These are phyloP conservation scores for Tauraco erythrolophus DNA, from an alignment of 2,113 vertebrate species.

Conservation along the genomic window DNA sequence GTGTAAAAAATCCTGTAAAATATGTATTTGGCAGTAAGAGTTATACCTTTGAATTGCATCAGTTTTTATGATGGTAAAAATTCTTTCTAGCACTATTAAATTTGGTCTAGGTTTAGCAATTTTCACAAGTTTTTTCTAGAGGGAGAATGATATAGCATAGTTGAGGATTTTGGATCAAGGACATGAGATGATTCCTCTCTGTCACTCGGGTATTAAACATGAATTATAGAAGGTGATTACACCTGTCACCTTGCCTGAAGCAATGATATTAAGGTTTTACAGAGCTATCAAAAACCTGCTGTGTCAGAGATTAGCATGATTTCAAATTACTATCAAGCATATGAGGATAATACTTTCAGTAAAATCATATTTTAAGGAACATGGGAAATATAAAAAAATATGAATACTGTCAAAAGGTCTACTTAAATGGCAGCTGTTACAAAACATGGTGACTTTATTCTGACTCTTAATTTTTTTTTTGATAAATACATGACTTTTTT, in stretches of 20 bases:
- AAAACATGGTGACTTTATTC: background rate
- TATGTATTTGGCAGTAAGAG: background rate
- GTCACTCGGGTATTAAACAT: slow-evolving; percentile 88
- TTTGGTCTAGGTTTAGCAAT: slow-evolving; percentile 10
- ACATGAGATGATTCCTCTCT: slow-evolving; percentile 69
- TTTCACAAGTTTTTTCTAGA: slow-evolving; percentile 50
- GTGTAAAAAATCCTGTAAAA: background rate
- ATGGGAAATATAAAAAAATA: background rate
- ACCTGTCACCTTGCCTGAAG: slow-evolving; percentile 89
- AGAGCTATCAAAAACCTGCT: slow-evolving; percentile 84
- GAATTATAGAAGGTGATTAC: slow-evolving; percentile 87
- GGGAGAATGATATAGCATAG: background rate
- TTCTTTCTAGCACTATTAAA: background rate
- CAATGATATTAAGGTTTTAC: slow-evolving; percentile 85
- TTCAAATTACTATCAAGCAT: slow-evolving; percentile 73
- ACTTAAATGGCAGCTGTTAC: background rate
- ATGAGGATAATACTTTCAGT: slow-evolving; percentile 37
- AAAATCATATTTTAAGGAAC: slow-evolving; percentile 55
- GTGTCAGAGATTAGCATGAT: slow-evolving; percentile 84
- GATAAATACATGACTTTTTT: background rate
- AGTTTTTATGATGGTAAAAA: background rate
- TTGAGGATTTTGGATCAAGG: slow-evolving; percentile 81
- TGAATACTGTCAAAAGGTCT: background rate
- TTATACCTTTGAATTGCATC: slow-evolving; percentile 24
- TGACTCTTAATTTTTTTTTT: background rate